Base-by-base conservation (phyloP, 2,888 invertebrate species). In the Heliconius cydno region DNA sequence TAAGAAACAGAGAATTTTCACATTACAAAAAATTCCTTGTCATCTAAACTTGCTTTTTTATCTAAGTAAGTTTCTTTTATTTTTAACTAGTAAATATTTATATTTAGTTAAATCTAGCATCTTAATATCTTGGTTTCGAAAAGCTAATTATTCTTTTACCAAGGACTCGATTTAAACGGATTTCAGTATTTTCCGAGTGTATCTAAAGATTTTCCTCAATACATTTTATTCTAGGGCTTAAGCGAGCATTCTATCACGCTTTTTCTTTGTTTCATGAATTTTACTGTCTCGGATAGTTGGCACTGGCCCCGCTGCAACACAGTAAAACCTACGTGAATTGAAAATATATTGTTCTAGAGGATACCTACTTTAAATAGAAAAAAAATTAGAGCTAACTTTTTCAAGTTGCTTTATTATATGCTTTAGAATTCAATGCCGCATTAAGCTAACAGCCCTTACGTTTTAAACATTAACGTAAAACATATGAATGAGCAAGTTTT, bases 231-330 rank as follows among this genome's bases (percentile, higher is more conserved):
- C 75, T 68, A 75, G 74, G 60, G n/a, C 73, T 73, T 60, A 57
- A 82, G 77, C 82, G 77, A 68, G 75, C 77, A 77, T 77, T 82
- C 80, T 79, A 79, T 82, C 82, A 82, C 79, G 46, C 3, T 72
- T 79, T 79, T 80, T 82, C 79, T 80, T 82, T 82, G 80, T 80
- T 79, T 75, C 82, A 75, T 79, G 75, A 80, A 79, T 80, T 80
- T 79, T 80, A 79, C 80, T 80, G 77, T 79, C 77, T 79, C 75
- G 60, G 71, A 82, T 77, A 80, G 79, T 82, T 82, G 82, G 82
- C 82, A 82, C 79, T 72, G 46, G 77, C 77, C 70, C 82, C 74
- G 70, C 63, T 74, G 79, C 80, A 79, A 75, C 77, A 72, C 67
- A 80, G 77, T 79, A 77, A 77, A 80, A 77, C 76, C 73, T 78